Percentiles rank a stretch among this genome's conserved stretches.
phyloP scores from a whole-genome alignment of 2,888 invertebrate species.

The Drosophila dives region DNA sequence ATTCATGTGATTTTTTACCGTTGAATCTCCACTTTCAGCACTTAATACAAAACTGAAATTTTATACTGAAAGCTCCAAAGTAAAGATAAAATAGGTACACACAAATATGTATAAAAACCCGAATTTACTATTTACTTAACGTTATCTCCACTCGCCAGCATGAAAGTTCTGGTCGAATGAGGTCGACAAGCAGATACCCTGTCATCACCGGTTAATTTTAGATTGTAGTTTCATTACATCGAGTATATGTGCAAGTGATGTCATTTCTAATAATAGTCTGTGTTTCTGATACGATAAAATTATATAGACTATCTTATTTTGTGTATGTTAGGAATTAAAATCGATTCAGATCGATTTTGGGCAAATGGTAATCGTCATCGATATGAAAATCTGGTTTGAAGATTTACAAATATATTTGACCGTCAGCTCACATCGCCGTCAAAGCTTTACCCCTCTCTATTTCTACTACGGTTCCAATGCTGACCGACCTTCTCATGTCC shows the following conservation, averaged over 20 bases:
- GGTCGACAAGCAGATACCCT: neutral
- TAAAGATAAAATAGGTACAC: constrained; percentile 19
- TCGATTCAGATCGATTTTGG: neutral
- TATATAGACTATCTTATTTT: neutral
- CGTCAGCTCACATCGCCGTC: constrained; percentile 36
- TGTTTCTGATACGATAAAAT: neutral
- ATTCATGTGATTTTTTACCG: constrained; percentile 27
- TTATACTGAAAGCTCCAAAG: constrained; percentile 31
- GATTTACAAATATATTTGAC: constrained; percentile 29
- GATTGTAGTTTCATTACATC: neutral
- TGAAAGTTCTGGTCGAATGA: neutral
- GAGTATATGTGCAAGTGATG: neutral
- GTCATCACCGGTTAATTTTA: neutral
- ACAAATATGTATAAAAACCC: neutral
- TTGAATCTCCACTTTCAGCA: constrained; percentile 19
- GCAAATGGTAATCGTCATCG: neutral
- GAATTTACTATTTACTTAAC: constrained; percentile 24
- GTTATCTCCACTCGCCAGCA: constrained; percentile 45
- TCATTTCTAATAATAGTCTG: neutral
- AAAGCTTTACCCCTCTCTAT: neutral
- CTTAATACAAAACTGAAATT: constrained; percentile 41
- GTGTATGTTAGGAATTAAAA: too few species aligned
- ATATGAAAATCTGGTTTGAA: constrained; percentile 20
- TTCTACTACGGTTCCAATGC: constrained; percentile 12
- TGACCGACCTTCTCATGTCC: constrained; percentile 51